A percentile compares a stretch with the other conserved stretches of the same genome.
phyloP scores from a whole-genome alignment of 2,797 vertebrate genomes.

The Siniperca undulata region DNA sequence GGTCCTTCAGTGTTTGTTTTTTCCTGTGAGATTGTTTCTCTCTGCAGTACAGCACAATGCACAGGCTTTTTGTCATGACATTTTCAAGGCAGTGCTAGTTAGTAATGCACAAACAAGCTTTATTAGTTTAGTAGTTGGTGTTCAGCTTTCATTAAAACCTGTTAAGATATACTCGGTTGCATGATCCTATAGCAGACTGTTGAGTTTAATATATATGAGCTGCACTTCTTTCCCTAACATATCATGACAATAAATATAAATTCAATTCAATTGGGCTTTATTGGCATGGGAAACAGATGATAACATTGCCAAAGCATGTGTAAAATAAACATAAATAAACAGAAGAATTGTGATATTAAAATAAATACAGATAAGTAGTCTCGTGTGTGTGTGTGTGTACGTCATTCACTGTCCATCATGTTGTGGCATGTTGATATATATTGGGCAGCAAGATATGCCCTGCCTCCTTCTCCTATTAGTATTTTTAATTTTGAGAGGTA shows the following conservation, averaged over 20 bases:
- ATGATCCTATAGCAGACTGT: background rate
- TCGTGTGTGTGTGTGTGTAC: too few species aligned
- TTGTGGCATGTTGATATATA: too few species aligned
- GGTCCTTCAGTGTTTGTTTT: background rate
- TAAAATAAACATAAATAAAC: too few species aligned
- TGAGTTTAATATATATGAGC: constrained; percentile 13
- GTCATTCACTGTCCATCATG: too few species aligned
- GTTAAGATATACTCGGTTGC: background rate
- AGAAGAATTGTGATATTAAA: too few species aligned
- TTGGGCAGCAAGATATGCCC: too few species aligned
- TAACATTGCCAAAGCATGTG: too few species aligned
- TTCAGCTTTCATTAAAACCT: constrained; percentile 22
- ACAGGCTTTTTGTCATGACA: constrained; percentile 18
- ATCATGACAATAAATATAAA: background rate
- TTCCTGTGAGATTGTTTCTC: constrained; percentile 9
- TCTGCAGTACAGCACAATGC: constrained; percentile 11
- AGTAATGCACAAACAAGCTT: constrained; percentile 29
- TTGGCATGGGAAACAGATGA: too few species aligned
- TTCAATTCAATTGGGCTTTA: too few species aligned
- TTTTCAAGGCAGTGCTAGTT: constrained; percentile 25
- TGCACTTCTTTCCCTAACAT: constrained; percentile 7
- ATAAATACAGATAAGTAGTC: too few species aligned
- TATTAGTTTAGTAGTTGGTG: constrained; percentile 13
- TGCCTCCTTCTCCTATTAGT: too few species aligned
- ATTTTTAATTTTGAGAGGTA: too few species aligned